Evolutionary conservation across 2,797 vertebrate species (phyloP).

Genomic region (Aulostomus chinensis): DNA sequence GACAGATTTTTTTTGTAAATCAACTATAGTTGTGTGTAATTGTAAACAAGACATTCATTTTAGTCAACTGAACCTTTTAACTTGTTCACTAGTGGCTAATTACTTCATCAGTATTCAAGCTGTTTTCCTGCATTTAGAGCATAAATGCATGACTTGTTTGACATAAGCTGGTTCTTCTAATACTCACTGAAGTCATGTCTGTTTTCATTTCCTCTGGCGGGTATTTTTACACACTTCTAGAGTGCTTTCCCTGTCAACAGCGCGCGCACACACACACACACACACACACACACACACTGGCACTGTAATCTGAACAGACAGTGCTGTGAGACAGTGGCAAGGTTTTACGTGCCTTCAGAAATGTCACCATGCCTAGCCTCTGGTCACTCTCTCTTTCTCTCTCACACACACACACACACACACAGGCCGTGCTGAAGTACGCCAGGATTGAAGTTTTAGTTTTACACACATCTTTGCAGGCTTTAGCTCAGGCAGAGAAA

Average conservation of each 20-base stretch:
- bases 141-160: conserved; percentile 4
- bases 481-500: not conserved
- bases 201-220: conserved; percentile 6
- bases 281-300: not conserved
- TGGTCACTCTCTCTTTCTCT: conserved; percentile 13
- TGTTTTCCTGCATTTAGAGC: conserved; percentile 15
- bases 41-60: no score
- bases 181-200: conserved; percentile 15
- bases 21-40: no score
- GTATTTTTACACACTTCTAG: conserved; percentile 38
- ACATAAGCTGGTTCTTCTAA: conserved; percentile 25
- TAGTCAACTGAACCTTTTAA: no score
- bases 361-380: conserved; percentile 55
- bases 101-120: conserved; percentile 36
- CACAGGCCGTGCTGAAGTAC: not conserved
- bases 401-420: not conserved
- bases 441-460: conserved; percentile 17
- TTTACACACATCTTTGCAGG: conserved; percentile 20
- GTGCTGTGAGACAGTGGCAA: conserved; percentile 49
- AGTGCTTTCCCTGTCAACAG: conserved; percentile 26
- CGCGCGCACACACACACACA: no score
- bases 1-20: no score
- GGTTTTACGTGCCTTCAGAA: conserved; percentile 65
- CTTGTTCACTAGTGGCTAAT: conserved; percentile 4
- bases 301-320: conserved; percentile 64